These are phyloP conservation scores for Dasysyrphus tricinctus DNA, from an alignment of 2,888 invertebrate genomes.

Conservation along the genomic window DNA sequence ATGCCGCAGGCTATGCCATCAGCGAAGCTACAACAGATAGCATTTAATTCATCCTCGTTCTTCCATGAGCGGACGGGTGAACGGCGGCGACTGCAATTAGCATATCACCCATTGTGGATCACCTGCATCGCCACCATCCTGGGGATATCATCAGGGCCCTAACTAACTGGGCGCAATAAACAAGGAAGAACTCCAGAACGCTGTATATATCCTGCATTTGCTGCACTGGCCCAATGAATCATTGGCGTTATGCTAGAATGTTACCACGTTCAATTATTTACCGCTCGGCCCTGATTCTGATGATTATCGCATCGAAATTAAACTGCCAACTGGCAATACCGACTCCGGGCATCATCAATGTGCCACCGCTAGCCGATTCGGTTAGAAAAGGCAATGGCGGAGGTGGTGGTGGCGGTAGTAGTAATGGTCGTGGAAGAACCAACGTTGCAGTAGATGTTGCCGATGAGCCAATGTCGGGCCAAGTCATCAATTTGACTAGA, in stretches of 20 bases:
- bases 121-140: conserved; percentile 30
- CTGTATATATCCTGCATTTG: neutral
- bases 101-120: conserved; percentile 66
- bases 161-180: conserved; percentile 16
- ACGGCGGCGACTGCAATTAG: conserved; percentile 65
- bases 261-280: conserved; percentile 74
- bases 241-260: conserved; percentile 74
- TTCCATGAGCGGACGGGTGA: conserved; percentile 46
- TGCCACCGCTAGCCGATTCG: conserved; percentile 49
- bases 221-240: conserved; percentile 55
- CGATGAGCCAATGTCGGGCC: conserved; percentile 80
- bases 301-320: conserved; percentile 74
- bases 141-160: conserved; percentile 45
- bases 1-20: conserved; percentile 72
- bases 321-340: conserved; percentile 75
- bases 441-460: conserved; percentile 76
- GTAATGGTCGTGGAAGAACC: conserved; percentile 13
- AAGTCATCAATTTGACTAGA: conserved; percentile 82
- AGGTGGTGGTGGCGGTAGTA: conserved; percentile 7
- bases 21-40: conserved; percentile 58
- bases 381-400: conserved; percentile 30
- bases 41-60: conserved; percentile 66
- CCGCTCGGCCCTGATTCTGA: conserved; percentile 71
- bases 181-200: conserved; percentile 1
- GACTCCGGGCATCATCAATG: conserved; percentile 66